Conservation (phyloP, 1,140 invertebrate genomes). For the Manduca sexta region DNA sequence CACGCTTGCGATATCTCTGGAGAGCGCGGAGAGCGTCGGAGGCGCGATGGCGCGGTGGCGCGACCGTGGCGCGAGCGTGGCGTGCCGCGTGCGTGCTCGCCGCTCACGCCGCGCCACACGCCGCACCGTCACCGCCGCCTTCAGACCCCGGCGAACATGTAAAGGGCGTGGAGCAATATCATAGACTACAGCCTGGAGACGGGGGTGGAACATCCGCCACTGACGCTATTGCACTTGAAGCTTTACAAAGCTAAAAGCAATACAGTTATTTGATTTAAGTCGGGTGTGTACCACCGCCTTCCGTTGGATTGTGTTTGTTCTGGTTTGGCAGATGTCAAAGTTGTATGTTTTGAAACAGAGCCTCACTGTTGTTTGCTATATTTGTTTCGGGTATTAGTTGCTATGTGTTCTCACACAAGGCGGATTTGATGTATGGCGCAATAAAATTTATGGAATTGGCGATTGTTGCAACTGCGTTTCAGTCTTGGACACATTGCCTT, state of each 20-base stretch:
- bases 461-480: not conserved
- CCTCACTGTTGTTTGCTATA: conserved; percentile 52
- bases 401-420: conserved; percentile 1
- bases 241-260: conserved; percentile 70
- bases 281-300: conserved; percentile 61
- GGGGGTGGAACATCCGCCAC: conserved; percentile 58
- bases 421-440: not conserved
- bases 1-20: conserved; percentile 45
- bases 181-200: conserved; percentile 63
- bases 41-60: conserved; percentile 13
- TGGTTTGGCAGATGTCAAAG: conserved; percentile 70
- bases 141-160: conserved; percentile 56
- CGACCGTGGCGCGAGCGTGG: conserved; percentile 8
- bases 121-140: conserved; percentile 19
- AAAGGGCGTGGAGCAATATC: conserved; percentile 70
- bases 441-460: not conserved
- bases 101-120: conserved; percentile 26
- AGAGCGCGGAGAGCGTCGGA: conserved; percentile 14
- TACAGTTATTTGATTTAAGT: conserved; percentile 73
- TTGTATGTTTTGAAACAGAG: conserved; percentile 68
- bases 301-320: conserved; percentile 66
- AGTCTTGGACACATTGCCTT: no score
- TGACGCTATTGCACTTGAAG: conserved; percentile 69
- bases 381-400: conserved; percentile 47
- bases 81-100: conserved; percentile 34